Percentiles rank a stretch among this genome's conserved stretches.
phyloP scores from a whole-genome alignment of 2,888 invertebrate genomes.

The Orgyia antiqua region DNA sequence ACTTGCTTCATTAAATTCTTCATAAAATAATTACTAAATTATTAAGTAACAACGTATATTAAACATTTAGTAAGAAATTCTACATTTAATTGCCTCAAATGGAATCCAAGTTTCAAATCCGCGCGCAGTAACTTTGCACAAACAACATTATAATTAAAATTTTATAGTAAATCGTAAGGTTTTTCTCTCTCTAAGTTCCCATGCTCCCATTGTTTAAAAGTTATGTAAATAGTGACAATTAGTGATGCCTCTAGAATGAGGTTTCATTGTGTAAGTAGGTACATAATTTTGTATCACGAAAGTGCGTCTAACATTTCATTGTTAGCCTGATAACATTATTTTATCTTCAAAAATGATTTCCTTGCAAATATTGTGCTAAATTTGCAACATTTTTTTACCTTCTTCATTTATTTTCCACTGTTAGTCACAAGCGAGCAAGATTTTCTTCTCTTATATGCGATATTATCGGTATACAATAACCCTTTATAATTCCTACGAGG shows the following conservation, averaged over 20 bases:
- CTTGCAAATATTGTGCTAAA: too few relatives aligned
- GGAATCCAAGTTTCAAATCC: constrained; percentile 19
- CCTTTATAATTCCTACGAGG: too few relatives aligned
- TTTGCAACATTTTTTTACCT: too few relatives aligned
- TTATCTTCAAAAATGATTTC: too few relatives aligned
- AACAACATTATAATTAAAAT: constrained; percentile 27
- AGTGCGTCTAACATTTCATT: constrained; percentile 5
- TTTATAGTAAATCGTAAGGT: constrained; percentile 26
- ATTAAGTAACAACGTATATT: constrained; percentile 15
- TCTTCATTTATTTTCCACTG: too few relatives aligned
- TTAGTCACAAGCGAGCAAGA: too few relatives aligned
- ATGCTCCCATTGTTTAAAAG: constrained; percentile 35
- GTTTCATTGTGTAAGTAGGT: constrained; percentile 30
- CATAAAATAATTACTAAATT: constrained; percentile 15
- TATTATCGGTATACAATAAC: too few relatives aligned
- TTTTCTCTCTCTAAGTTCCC: constrained; percentile 30
- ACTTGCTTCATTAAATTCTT: constrained; percentile 4
- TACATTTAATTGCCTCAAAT: constrained; percentile 12
- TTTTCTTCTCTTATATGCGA: too few relatives aligned
- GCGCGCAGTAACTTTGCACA: constrained; percentile 18
- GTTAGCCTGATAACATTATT: constrained; percentile 4
- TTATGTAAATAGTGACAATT: constrained; percentile 48
- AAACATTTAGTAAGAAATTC: constrained; percentile 22
- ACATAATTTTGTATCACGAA: constrained; percentile 15
- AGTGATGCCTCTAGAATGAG: constrained; percentile 20